Evolutionary conservation across 2,888 invertebrate genomes (phyloP), one percentile per base, ranked within the genome.

Genomic region (Trachelus troglodyta): DNA sequence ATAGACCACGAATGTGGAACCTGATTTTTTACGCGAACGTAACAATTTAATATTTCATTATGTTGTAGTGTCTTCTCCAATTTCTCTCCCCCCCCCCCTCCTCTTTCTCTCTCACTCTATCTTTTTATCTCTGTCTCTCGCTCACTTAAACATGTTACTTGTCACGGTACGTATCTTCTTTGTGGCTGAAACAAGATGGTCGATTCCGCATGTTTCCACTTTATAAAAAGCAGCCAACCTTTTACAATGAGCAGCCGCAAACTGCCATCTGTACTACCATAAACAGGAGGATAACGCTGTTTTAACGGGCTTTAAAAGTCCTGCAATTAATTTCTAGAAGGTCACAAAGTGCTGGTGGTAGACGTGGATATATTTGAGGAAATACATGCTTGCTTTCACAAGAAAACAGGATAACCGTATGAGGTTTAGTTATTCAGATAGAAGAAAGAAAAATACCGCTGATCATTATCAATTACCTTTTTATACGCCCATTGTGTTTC

Each of bases 231-330:
- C 71, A 33, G 33, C 71, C 33, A 56, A 56, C 23, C 56, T 56
- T 56, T 56, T 23, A 56, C 9, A 56, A 56, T 56, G 56, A 56
- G 56, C 56, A 56, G 9, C 23, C 2, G 56, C 56, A 56, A 23
- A 23, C 2, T 56, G 56, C 56, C 56, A 56, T 56, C 23, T 56
- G 23, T 56, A 9, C 56, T 56, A 56, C 56, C 23, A 34, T 71
- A 71, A 71, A 71, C 71, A 71, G 30, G 23, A 31, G 9, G 30
- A 71, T 71, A 71, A 71, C 30, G 31, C 30, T 34, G 71, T 34
- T 71, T 71, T 71, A 71, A 71, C 71, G 71, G 71, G 71, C 71
- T 71, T 12, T 71, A 71, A 71, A 71, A 71, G 11, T 15, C 33
- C 9, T 15, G 34, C 34, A 31, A 34, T 71, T 71, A 71, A 71